Evolutionary conservation across 2,113 vertebrate species (phyloP), one percentile per base, ranked within the genome.

Genomic region (Natator depressus): DNA sequence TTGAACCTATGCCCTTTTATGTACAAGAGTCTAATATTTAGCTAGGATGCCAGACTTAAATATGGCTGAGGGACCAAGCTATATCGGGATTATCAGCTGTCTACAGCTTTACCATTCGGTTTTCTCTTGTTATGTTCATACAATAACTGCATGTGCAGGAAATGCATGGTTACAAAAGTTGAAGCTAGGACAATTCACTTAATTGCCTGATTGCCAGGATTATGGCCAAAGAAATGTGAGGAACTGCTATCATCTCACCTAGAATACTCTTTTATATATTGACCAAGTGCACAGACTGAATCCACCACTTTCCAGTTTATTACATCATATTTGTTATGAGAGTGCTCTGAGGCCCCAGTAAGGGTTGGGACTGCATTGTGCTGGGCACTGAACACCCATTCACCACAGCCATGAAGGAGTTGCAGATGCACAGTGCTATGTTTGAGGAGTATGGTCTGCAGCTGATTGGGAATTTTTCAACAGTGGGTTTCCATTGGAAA

Each of bases 371-470:
- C 5, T 19, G 38, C 88, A 5, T 69, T 54, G 91, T 85, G 57
- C 80, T 0, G 0, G 91, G 86, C 93, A 19, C 2, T 0, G 75
- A 92, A 80, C 84, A 78, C 88, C 94, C 94, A 91, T 89, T 95
- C 84, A 91, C 82, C 86, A 59, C 89, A 90, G 94, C 93, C 88
- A 84, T 53, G 79, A 84, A 17, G 90, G 59, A 35, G 69, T 8
- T 72, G 65, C 16, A 38, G 57, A 29, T 12, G 57, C 24, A 62
- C 29, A 62, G 29, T 29, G 12, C 27, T 72, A 3, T 72, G 42
- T 72, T 19, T 42, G 69, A 75, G 38, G n/a, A 38, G 8, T 24
- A 35, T 72, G n/a, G 38, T 75, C n/a, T 22, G 35, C n/a, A 62
- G 12, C 29, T 8, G 59, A 13, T 6, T 62, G 59, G 59, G 29